Base-by-base conservation (phyloP, 2,113 vertebrate genomes). In the Ptilorrhoa leucosticta region DNA sequence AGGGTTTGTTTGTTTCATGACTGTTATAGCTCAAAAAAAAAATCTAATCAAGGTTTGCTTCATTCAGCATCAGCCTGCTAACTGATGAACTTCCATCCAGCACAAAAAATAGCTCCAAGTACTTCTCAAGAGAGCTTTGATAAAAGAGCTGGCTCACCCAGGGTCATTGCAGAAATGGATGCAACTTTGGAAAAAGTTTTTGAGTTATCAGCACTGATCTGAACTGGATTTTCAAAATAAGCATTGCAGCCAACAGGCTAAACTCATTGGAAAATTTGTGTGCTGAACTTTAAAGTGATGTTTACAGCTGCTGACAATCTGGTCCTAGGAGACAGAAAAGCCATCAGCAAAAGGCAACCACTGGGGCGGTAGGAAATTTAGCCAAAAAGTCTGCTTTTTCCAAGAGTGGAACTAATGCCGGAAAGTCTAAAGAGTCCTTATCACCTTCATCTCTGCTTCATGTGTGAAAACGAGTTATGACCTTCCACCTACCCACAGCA, bases 391-490 rank as follows among this genome's bases (percentile, higher is more conserved):
- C 89, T 95, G 94, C 48, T 93, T 96, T 96, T 94, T 92, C 93
- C 93, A 93, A 78, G 85, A 93, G 48, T 75, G 70, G 71, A 94
- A 51, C 82, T 91, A 96, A 88, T 87, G 88, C 93, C 57, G 64
- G 88, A 92, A 96, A 95, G 88, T 86, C 95, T 96, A 92, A 47
- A 95, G 90, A 51, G 64, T 57, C 31, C 54, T 94, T 95, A 96
- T 94, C 94, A 28, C 58, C 90, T 86, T 92, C 28, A 95, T 96
- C 83, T 90, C 64, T 89, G 88, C 65, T 53, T 81, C 88, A 96
- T n/a, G 88, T 90, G 94, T 96, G 96, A 96, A 97, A 96, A 94
- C 69, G 45, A 87, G 50, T 85, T 90, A 57, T 31, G 91, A 94
- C 86, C 94, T 95, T 94, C 92, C 90, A 96, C 90, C 92, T 96